Evolutionary conservation across 2,797 vertebrate genomes (phyloP), one percentile per base, ranked within the genome.

Genomic region (Anabacerthia variegaticeps): DNA sequence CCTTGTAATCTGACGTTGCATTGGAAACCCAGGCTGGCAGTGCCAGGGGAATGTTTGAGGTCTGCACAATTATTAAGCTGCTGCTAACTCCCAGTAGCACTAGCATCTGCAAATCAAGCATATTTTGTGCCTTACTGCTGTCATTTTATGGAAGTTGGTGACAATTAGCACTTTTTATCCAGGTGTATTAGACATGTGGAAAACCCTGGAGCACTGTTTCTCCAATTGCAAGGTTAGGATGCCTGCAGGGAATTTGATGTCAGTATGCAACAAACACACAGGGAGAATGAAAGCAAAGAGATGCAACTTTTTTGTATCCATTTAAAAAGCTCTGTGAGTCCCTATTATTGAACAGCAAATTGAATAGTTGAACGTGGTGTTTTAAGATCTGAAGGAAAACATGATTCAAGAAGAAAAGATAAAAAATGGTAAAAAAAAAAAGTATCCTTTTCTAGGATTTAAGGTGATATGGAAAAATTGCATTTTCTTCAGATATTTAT

Each of bases 61-160:
- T 88, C 77, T 95, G 80, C 88, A 90, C 85, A 93, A 55, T 93
- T 92, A 95, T 86, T 92, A 93, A 93, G 92, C 95, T 71, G 34
- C 88, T 86, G 71, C 71, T 85, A 93, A 82, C 52, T 94, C 95
- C 92, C 92, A 76, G 65, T 81, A 85, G 91, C 79, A 75, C 69
- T 59, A 61, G 63, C 2, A 48, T 96, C 89, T 95, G 89, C 92
- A 96, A 88, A 90, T 88, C 63, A 52, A 96, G 94, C 71, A 41
- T 86, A 88, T 92, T 95, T 95, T 85, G 96, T 97, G 91, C 95
- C 94, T 97, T 97, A 92, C 65, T 93, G 83, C 80, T 96, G 94
- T 92, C 85, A 69, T 90, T 96, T 63, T 84, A 56, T 92, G 80
- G 76, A 91, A 94, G 88, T 49, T 93, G 61, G 93, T 96, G 93